A percentile compares a stretch with the other conserved stretches of the same genome.
Evolutionary conservation across 2,888 invertebrate genomes (phyloP).

Genomic region (Uloborus plumipes): DNA sequence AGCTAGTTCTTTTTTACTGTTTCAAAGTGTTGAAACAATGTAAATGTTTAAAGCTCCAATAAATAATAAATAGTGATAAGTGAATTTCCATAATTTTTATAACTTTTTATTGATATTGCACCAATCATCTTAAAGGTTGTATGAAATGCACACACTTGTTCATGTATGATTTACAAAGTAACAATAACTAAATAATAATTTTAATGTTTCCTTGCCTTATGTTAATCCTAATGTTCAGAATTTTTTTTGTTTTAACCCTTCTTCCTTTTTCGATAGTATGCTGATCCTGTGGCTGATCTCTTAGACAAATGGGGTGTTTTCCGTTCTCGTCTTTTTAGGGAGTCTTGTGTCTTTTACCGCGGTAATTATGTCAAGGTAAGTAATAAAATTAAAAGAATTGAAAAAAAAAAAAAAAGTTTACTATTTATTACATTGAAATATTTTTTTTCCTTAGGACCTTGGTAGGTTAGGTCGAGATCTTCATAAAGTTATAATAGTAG

Average conservation of each 20-base stretch:
- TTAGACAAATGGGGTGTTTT: constrained; percentile 98
- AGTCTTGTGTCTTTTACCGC: constrained; percentile 99
- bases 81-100: too few species aligned
- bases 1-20: too few species aligned
- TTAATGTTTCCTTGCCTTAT: not conserved
- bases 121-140: too few species aligned
- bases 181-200: not conserved
- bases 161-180: not conserved
- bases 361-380: constrained; percentile 96
- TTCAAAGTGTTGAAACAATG: too few species aligned
- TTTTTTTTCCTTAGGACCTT: constrained; percentile 79
- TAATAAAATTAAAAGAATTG: not conserved
- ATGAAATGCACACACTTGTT: too few species aligned
- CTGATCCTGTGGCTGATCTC: constrained; percentile 98
- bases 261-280: constrained; percentile 79
- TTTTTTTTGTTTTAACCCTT: not conserved
- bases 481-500: constrained; percentile 96
- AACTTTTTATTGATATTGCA: too few species aligned
- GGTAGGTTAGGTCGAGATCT: constrained; percentile 97
- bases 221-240: too few species aligned
- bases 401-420: not conserved
- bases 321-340: constrained; percentile 95
- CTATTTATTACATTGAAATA: not conserved
- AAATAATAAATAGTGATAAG: too few species aligned
- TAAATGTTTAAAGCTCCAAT: too few species aligned